Conservation (phyloP, 1,140 invertebrate genomes). For the Bombus picipes region DNA sequence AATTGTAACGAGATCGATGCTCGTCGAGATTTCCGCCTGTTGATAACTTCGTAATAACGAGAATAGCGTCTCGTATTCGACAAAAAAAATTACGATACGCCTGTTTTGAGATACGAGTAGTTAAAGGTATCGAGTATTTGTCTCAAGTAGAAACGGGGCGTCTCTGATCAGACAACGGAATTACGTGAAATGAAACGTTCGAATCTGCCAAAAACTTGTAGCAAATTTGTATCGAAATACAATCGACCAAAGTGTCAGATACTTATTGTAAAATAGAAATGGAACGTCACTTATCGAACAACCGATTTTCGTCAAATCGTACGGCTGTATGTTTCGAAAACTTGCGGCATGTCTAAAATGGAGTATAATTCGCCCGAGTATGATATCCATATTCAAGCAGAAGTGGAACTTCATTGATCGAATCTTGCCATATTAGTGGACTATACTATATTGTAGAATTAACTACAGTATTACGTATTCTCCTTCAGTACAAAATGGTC, state of each 20-base stretch:
- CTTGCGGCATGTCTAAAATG: no score
- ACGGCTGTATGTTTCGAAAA: background rate
- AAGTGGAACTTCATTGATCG: no score
- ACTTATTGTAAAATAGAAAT: background rate
- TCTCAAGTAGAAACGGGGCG: background rate
- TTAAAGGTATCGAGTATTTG: background rate
- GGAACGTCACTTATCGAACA: background rate
- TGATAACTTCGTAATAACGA: slow-evolving; percentile 11
- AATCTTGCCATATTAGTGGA: no score
- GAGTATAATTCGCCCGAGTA: no score
- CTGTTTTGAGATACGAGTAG: background rate
- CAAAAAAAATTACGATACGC: background rate
- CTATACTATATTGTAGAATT: no score
- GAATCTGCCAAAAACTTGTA: no score
- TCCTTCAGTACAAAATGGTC: no score
- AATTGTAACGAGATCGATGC: slow-evolving; percentile 33
- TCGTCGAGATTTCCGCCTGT: background rate
- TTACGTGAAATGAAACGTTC: background rate
- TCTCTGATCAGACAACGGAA: background rate
- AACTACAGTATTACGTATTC: no score
- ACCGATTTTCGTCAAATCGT: background rate
- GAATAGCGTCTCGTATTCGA: background rate
- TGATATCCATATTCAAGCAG: no score
- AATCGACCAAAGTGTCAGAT: background rate
- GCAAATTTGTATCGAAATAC: background rate